Conservation (phyloP, 2,888 invertebrate species). For the Hyposoter didymator region DNA sequence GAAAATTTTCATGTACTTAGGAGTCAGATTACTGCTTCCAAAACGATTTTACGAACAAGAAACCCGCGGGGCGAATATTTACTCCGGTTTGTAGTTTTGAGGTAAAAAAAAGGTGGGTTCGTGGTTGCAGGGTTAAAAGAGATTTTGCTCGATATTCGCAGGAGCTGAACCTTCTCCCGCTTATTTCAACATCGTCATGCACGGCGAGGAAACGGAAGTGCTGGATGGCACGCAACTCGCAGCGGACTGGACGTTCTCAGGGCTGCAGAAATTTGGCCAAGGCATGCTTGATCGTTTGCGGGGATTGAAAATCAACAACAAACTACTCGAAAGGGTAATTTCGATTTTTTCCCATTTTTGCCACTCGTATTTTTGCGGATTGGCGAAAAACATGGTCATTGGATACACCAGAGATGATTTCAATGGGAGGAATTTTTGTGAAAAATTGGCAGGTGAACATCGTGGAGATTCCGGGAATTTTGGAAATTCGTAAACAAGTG, state of each 20-base stretch:
- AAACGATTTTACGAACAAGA: too few relatives aligned
- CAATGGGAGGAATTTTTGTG: not conserved
- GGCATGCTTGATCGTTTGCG: slow-evolving; percentile 95
- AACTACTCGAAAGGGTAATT: slow-evolving; percentile 93
- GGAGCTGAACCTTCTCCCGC: slow-evolving; percentile 97
- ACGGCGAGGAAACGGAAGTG: slow-evolving; percentile 93
- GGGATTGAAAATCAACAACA: slow-evolving; percentile 92
- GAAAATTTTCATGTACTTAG: too few relatives aligned
- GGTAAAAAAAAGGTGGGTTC: too few relatives aligned
- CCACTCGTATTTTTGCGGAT: not conserved
- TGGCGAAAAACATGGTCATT: not conserved
- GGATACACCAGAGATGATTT: too few relatives aligned
- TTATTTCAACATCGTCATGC: slow-evolving; percentile 96
- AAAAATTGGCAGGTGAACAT: slow-evolving; percentile 91
- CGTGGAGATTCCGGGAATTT: slow-evolving; percentile 97
- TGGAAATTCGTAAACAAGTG: slow-evolving; percentile 97
- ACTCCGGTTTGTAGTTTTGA: too few relatives aligned
- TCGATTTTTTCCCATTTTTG: not conserved
- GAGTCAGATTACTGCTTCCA: too few relatives aligned
- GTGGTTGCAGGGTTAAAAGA: not conserved
- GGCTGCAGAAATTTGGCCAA: slow-evolving; percentile 97
- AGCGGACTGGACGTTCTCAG: slow-evolving; percentile 97
- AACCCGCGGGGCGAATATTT: too few relatives aligned
- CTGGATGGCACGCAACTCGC: slow-evolving; percentile 96
- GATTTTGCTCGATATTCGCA: slow-evolving; percentile 80